phyloP scores from a whole-genome alignment of 2,888 invertebrate species.

The Stenichneumon culpator region DNA sequence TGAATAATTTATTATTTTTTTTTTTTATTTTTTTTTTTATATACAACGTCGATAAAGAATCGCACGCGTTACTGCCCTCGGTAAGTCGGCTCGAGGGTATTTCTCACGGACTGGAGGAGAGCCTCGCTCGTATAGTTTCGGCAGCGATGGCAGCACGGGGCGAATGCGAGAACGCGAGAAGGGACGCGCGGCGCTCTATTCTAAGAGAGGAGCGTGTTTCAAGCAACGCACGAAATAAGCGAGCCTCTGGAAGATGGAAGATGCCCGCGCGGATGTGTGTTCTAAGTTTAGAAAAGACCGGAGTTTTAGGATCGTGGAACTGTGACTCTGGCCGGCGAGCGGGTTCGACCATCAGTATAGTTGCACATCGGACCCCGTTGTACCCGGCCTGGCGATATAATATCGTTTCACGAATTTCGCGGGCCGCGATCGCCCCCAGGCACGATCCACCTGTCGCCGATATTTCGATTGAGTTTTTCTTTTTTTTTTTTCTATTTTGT shows the following conservation, averaged over 20 bases:
- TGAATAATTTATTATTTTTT: not conserved
- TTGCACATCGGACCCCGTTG: conserved; percentile 74
- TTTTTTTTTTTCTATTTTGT: conserved; percentile 6
- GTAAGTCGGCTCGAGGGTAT: conserved; percentile 29
- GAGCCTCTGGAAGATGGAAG: conserved; percentile 81
- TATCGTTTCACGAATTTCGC: conserved; percentile 54
- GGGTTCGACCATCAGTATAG: conserved; percentile 77
- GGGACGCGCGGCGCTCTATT: conserved; percentile 59
- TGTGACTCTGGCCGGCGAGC: conserved; percentile 69
- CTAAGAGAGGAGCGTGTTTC: conserved; percentile 53
- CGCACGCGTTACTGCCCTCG: conserved; percentile 28
- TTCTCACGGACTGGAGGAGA: conserved; percentile 35
- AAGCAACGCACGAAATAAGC: conserved; percentile 80
- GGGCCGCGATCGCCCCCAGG: conserved; percentile 62
- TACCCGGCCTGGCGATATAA: conserved; percentile 66
- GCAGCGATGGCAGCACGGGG: conserved; percentile 61
- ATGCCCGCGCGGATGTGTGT: conserved; percentile 68
- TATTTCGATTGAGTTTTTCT: conserved; percentile 2
- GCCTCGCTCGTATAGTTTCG: conserved; percentile 31
- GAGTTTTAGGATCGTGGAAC: conserved; percentile 72
- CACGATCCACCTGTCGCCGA: conserved; percentile 62
- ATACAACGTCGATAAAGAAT: conserved; percentile 46
- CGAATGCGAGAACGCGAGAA: conserved; percentile 52
- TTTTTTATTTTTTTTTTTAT: not conserved
- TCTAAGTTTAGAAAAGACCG: conserved; percentile 81